Evolutionary conservation across 2,797 vertebrate species (phyloP).

Genomic region (Tenualosa ilisha): DNA sequence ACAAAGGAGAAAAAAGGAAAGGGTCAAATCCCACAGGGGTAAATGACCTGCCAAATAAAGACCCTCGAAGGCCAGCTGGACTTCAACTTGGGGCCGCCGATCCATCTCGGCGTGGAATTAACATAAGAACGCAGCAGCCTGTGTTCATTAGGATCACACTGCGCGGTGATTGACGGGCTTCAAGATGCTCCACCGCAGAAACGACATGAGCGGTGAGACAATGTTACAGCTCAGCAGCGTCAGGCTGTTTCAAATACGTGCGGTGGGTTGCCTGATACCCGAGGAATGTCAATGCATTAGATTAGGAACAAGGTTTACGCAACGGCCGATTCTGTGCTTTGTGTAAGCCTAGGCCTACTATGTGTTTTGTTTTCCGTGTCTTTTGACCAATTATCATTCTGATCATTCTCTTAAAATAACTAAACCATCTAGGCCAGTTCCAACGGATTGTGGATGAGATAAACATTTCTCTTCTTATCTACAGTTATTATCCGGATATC

Average conservation of each 20-base stretch:
- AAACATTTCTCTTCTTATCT: neutral
- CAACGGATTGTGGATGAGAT: neutral
- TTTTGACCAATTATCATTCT: neutral
- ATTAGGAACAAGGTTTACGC: neutral
- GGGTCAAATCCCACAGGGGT: conserved; percentile 65
- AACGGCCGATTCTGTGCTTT: neutral
- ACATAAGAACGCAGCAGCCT: conserved; percentile 53
- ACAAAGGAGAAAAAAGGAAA: conserved; percentile 57
- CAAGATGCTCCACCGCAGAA: conserved; percentile 9
- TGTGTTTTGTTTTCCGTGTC: neutral
- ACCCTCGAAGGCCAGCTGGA: conserved; percentile 73
- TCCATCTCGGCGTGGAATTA: conserved; percentile 45
- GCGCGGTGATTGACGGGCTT: conserved; percentile 31
- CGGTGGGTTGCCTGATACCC: neutral
- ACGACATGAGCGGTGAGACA: neutral
- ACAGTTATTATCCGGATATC: neutral
- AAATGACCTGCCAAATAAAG: conserved; percentile 68
- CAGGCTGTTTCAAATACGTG: neutral
- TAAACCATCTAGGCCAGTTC: neutral
- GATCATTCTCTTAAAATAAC: neutral
- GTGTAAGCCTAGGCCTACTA: neutral
- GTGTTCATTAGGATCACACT: conserved; percentile 46
- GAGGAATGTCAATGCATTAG: neutral
- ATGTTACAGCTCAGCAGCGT: neutral
- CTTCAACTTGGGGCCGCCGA: conserved; percentile 45